phyloP scores from a whole-genome alignment of 2,888 invertebrate species.

The Pegoplata infirma region DNA sequence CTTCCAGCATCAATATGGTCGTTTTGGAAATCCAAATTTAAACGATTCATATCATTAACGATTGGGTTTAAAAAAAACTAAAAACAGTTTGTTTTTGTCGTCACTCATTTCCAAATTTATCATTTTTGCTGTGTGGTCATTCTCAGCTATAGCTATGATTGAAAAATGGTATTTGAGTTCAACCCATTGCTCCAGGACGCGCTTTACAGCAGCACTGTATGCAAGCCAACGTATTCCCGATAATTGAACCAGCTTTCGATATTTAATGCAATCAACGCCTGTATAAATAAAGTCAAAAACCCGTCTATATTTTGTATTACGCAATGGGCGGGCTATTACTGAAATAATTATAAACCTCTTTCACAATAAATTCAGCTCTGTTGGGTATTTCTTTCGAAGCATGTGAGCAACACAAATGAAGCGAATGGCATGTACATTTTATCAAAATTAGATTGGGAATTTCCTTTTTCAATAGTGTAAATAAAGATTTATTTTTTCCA shows the following conservation, averaged over 20 bases:
- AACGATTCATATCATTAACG: too few relatives aligned
- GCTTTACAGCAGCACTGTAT: background rate
- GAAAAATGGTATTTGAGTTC: background rate
- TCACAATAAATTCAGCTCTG: too few relatives aligned
- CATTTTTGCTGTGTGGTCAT: background rate
- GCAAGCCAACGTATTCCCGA: slow-evolving; percentile 1
- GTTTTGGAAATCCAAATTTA: too few relatives aligned
- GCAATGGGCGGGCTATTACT: background rate
- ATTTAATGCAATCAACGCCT: background rate
- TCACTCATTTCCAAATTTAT: background rate
- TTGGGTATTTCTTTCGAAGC: too few relatives aligned
- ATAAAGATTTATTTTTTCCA: too few relatives aligned
- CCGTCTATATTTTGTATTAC: slow-evolving; percentile 1
- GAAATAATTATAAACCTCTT: background rate
- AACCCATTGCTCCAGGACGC: background rate
- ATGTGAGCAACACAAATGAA: background rate
- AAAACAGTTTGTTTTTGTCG: background rate
- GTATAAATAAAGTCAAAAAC: background rate
- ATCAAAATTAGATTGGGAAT: too few relatives aligned
- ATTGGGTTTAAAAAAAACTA: background rate
- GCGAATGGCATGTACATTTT: too few relatives aligned
- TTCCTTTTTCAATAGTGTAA: too few relatives aligned
- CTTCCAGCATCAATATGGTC: too few relatives aligned
- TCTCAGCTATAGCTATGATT: background rate
- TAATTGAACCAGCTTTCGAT: background rate